These are phyloP conservation scores for Callocephalon fimbriatum DNA, from an alignment of 2,113 vertebrate genomes.

Conservation along the genomic window DNA sequence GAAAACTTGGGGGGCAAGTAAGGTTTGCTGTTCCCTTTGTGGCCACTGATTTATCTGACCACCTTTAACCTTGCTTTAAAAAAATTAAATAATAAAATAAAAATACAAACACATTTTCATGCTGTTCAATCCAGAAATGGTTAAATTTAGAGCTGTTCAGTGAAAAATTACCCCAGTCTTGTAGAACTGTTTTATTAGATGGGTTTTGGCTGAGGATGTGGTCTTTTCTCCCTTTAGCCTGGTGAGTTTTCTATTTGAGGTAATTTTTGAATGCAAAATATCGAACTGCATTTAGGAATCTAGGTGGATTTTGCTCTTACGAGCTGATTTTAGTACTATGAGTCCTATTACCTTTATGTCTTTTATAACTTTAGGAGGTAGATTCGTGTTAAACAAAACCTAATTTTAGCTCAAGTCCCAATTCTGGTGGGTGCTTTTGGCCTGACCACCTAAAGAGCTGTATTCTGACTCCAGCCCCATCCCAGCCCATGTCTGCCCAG, in stretches of 20 bases:
- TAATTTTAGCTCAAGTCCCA: rapidly evolving
- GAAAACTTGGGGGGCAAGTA: too few relatives aligned
- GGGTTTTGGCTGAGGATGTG: neutral
- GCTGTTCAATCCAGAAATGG: neutral
- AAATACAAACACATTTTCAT: neutral
- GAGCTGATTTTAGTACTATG: neutral
- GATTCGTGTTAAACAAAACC: rapidly evolving
- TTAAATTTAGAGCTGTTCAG: neutral
- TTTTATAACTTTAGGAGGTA: neutral
- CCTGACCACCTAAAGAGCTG: neutral
- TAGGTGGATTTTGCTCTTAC: neutral
- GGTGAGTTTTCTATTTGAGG: neutral
- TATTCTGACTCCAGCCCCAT: neutral
- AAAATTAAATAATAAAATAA: too few relatives aligned
- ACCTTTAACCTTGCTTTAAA: neutral
- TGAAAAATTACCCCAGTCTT: neutral
- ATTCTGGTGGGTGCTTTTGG: neutral
- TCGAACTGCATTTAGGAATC: neutral
- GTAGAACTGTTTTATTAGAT: rapidly evolving
- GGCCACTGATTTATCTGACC: neutral
- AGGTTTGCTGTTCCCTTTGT: neutral
- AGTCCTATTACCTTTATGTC: neutral
- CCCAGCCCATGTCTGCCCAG: neutral
- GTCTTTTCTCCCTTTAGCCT: rapidly evolving
- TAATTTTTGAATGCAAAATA: neutral